These are phyloP conservation scores for Hyposoter didymator DNA, from an alignment of 2,888 invertebrate genomes.

Conservation along the genomic window DNA sequence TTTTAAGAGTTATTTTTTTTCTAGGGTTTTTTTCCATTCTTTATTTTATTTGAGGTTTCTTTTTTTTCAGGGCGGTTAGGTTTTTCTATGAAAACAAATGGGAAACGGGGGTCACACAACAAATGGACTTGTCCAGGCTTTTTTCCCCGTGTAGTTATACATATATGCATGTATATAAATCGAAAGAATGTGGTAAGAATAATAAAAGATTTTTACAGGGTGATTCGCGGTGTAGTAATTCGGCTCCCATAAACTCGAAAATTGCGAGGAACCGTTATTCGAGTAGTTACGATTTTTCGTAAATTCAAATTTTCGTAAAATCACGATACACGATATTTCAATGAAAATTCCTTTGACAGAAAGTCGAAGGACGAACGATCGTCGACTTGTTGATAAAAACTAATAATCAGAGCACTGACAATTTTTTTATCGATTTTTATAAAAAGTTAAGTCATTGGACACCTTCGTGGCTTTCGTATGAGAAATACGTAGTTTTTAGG, in stretches of 20 bases:
- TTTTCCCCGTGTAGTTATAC: no score
- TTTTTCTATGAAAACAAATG: no score
- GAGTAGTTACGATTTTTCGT: slow-evolving; percentile 3
- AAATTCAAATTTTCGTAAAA: not conserved
- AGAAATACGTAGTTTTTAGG: not conserved
- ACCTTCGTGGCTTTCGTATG: not conserved
- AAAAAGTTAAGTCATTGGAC: not conserved
- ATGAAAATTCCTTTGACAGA: not conserved
- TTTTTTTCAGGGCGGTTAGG: no score
- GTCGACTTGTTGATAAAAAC: not conserved
- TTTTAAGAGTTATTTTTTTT: no score
- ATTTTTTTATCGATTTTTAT: not conserved
- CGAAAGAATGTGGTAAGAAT: slow-evolving; percentile 25
- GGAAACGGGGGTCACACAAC: no score
- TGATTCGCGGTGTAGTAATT: not conserved
- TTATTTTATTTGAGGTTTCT: no score
- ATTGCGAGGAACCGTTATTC: slow-evolving; percentile 11
- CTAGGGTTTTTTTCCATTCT: no score
- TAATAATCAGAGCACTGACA: not conserved
- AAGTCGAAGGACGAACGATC: not conserved
- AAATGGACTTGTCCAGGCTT: no score
- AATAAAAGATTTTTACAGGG: slow-evolving; percentile 26
- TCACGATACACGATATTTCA: not conserved
- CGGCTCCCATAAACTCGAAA: not conserved
- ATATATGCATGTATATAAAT: slow-evolving; percentile 13